Evolutionary conservation across 92 coral and sea anemone species (phyloP), one percentile per base, ranked within the genome.

Genomic region (Palythoa grandiflora): DNA sequence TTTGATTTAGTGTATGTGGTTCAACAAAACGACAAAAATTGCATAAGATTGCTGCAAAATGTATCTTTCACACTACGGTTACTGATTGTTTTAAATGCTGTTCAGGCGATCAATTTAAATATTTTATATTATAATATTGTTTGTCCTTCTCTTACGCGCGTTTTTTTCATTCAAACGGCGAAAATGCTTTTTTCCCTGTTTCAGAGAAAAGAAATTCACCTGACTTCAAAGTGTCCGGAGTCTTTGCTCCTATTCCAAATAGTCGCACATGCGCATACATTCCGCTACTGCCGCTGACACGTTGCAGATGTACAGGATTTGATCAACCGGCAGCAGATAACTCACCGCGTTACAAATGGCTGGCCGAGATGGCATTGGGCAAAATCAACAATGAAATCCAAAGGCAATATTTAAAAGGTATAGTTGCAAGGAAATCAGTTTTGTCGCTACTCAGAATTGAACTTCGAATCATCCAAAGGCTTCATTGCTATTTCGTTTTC

Each of bases 221-320:
- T n/a, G 89, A 89, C 75, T 84, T 76, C 55, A 63, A 38, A 79
- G 92, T 84, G 35, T 61, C 80, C 37, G 92, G 92, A 55, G 66
- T 89, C 6, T 75, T 89, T 54, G 80, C 92, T 28, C 84, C 87
- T 51, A 83, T 89, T 80, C 92, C 92, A 48, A 36, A 54, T 54
- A 89, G 83, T 73, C 92, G 92, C 55, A 89, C 92, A 66, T 89
- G 92, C 68, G 85, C 87, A 75, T 75, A 84, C 53, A 48, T 89
- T 77, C 85, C 92, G 19, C 80, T 89, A 14, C 78, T 87, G 65
- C 92, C 92, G 21, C 83, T 89, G 89, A 89, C 92, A 14, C 80
- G 92, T 55, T 89, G 92, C 83, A 84, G 83, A 53, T 89, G 92
- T 68, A 57, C 80, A 0, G 92, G 92, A 14, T 89, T 86, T 80